A percentile compares a stretch with the other conserved stretches of the same genome.
Conservation (phyloP, 2,797 vertebrate genomes). For the Decapterus maruadsi region DNA sequence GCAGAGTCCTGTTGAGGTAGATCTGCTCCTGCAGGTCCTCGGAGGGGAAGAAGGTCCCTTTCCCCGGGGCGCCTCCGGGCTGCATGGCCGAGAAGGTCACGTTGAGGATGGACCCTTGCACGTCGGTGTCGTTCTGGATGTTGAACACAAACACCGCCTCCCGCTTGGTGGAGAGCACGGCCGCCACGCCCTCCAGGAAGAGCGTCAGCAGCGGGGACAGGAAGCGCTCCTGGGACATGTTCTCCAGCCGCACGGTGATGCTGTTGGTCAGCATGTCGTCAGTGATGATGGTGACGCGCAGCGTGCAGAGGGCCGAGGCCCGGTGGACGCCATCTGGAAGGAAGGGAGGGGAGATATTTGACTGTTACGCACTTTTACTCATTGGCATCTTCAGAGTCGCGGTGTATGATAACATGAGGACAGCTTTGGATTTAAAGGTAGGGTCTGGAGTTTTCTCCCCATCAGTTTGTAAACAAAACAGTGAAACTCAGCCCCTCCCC, state of each 20-base stretch:
- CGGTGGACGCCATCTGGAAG: conserved; percentile 90
- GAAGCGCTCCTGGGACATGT: conserved; percentile 99
- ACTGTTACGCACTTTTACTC: neutral
- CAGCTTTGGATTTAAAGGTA: neutral
- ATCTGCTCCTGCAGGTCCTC: conserved; percentile 98
- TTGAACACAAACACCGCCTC: conserved; percentile 96
- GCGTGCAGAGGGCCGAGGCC: conserved; percentile 89
- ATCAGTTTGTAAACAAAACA: no score
- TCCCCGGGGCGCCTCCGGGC: conserved; percentile 85
- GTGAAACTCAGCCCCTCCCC: no score
- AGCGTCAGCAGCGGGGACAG: conserved; percentile 93
- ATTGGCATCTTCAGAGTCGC: neutral
- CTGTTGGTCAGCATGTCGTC: conserved; percentile 99
- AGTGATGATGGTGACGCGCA: conserved; percentile 96
- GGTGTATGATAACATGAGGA: neutral
- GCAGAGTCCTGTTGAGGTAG: conserved; percentile 95
- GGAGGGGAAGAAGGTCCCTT: conserved; percentile 91
- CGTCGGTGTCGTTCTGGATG: conserved; percentile 97
- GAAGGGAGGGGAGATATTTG: neutral
- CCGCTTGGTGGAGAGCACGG: conserved; percentile 92
- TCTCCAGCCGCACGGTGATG: conserved; percentile 97
- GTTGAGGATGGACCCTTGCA: conserved; percentile 93
- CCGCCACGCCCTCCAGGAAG: conserved; percentile 94
- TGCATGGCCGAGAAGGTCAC: conserved; percentile 96
- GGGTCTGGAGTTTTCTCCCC: no score